Percentiles rank a stretch among this genome's conserved stretches.
Conservation (phyloP, 2,797 vertebrate genomes). For the Oreonectes daqikongensis region DNA sequence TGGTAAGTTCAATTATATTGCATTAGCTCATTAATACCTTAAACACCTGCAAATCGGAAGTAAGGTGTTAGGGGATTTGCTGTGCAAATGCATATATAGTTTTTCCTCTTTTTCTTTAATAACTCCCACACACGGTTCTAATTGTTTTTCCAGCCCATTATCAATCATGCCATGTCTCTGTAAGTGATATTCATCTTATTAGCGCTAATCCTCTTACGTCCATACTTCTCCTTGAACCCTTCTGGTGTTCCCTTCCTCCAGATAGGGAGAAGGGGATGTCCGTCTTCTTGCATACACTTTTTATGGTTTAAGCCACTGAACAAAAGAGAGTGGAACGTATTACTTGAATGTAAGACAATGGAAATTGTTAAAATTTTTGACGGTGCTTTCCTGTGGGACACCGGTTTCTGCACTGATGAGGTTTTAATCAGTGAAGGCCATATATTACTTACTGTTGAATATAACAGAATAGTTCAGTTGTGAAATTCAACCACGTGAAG, state of each 20-base stretch:
- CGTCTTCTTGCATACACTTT: conserved; percentile 35
- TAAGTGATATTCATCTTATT: conserved; percentile 37
- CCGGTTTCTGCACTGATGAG: conserved; percentile 11
- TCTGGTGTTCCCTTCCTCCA: neutral
- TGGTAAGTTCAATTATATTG: conserved; percentile 37
- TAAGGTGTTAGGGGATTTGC: conserved; percentile 47
- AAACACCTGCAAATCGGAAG: conserved; percentile 35
- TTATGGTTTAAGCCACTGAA: conserved; percentile 48
- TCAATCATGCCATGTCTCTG: conserved; percentile 27
- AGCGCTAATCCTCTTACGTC: conserved; percentile 52
- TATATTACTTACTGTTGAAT: conserved; percentile 22
- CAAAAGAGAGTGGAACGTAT: conserved; percentile 23
- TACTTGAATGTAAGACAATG: conserved; percentile 12
- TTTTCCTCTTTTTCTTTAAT: neutral
- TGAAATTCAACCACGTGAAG: neutral
- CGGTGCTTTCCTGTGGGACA: conserved; percentile 47
- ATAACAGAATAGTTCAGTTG: conserved; percentile 10
- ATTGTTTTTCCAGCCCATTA: conserved; percentile 3
- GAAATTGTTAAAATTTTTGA: no score
- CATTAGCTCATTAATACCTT: conserved; percentile 29
- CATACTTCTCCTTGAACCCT: conserved; percentile 8
- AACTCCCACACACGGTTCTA: conserved; percentile 11
- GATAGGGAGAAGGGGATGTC: conserved; percentile 29
- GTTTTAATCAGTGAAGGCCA: neutral
- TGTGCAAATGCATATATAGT: conserved; percentile 38